Conservation (phyloP, 1,140 invertebrate genomes). For the Mizuhopecten yessoensis region DNA sequence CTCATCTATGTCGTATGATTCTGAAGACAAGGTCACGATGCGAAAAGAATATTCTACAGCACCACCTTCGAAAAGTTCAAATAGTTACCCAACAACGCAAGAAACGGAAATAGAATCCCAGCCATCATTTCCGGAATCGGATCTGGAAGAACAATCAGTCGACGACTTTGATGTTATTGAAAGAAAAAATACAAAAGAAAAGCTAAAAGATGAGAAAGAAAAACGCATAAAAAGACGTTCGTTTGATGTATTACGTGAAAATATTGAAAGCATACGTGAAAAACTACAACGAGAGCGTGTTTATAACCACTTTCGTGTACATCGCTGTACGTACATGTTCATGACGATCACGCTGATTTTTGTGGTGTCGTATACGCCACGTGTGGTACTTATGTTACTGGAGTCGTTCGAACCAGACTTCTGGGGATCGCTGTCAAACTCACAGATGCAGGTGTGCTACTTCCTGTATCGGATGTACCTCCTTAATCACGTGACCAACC, state of each 20-base stretch:
- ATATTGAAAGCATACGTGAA: not conserved
- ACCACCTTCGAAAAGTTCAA: not conserved
- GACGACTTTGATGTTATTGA: not conserved
- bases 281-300: not conserved
- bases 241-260: not conserved
- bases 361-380: slow-evolving; percentile 51
- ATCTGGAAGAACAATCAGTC: not conserved
- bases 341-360: slow-evolving; percentile 60
- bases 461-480: slow-evolving; percentile 59
- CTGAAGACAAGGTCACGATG: not conserved
- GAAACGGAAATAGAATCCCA: slow-evolving; percentile 16
- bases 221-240: not conserved
- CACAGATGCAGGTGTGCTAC: slow-evolving; percentile 42
- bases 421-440: slow-evolving; percentile 45
- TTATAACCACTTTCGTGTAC: slow-evolving; percentile 54
- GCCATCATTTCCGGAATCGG: not conserved
- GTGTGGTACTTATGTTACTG: slow-evolving; percentile 54
- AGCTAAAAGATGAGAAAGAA: not conserved
- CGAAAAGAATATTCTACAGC: not conserved
- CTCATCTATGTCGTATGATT: not conserved
- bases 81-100: not conserved
- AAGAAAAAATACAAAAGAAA: not conserved
- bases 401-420: slow-evolving; percentile 54
- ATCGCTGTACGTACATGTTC: slow-evolving; percentile 62
- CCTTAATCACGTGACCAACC: slow-evolving; percentile 60